Evolutionary conservation across 1,140 invertebrate genomes (phyloP).

Genomic region (Euglossa dilemma): DNA sequence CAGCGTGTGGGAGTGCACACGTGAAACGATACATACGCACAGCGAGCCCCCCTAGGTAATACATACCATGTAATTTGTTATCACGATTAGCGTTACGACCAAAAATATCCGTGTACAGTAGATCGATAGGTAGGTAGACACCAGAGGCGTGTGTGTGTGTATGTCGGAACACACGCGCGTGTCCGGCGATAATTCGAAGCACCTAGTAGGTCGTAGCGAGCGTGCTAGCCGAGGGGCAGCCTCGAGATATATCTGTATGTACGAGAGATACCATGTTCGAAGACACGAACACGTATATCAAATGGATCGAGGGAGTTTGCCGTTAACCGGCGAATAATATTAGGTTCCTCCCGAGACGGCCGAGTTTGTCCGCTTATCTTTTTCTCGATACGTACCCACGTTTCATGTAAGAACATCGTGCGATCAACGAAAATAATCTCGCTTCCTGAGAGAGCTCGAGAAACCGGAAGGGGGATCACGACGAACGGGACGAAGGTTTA

Average conservation of each 20-base stretch:
- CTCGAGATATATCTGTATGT: not conserved
- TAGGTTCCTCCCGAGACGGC: not conserved
- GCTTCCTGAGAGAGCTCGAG: not conserved
- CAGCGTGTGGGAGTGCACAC: conserved; percentile 49
- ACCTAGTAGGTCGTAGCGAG: conserved; percentile 4
- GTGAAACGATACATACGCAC: conserved; percentile 48
- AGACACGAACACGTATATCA: not conserved
- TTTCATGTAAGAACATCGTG: not conserved
- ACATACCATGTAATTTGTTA: conserved; percentile 46
- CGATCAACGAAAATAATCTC: conserved; percentile 5
- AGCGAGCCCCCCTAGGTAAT: conserved; percentile 38
- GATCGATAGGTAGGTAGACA: conserved; percentile 35
- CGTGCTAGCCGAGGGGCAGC: not conserved
- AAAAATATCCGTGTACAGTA: conserved; percentile 42
- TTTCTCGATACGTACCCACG: conserved; percentile 4
- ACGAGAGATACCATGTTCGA: not conserved
- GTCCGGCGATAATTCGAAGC: conserved; percentile 10
- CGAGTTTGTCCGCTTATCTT: conserved; percentile 5
- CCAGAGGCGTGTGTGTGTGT: not conserved
- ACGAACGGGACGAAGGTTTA: not conserved
- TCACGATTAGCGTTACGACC: conserved; percentile 48
- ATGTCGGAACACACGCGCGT: not conserved
- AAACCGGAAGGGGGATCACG: not conserved
- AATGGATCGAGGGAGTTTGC: conserved; percentile 2
- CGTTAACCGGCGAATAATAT: not conserved